Conservation (phyloP, 2,113 vertebrate species). For the Xiphorhynchus elegans region DNA sequence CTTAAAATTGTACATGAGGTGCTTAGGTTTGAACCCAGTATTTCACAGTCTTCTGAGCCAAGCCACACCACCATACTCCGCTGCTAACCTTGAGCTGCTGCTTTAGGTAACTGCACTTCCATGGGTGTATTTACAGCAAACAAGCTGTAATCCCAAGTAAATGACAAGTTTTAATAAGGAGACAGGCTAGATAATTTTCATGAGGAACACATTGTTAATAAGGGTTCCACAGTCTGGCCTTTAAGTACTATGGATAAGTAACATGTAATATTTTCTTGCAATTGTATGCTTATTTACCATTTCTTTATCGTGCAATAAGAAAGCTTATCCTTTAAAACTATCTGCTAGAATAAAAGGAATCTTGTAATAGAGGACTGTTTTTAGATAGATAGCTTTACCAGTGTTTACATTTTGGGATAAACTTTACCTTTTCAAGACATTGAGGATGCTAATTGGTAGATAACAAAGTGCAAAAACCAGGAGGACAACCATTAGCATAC, state of each 20-base stretch:
- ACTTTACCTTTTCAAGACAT: constrained; percentile 93
- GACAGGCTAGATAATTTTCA: not conserved
- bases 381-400: not conserved
- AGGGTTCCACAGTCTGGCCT: not conserved
- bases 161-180: not conserved
- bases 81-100: not conserved
- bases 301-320: not conserved
- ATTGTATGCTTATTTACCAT: not conserved
- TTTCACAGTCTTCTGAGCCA: not conserved
- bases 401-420: not conserved
- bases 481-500: constrained; percentile 96
- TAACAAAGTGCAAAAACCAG: constrained; percentile 95
- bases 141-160: not conserved
- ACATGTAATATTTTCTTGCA: not conserved
- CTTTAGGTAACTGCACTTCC: not conserved
- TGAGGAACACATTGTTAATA: not conserved
- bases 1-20: not conserved
- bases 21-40: not conserved
- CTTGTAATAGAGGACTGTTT: not conserved
- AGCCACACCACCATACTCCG: not conserved
- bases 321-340: not conserved
- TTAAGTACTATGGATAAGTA: not conserved
- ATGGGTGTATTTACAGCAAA: not conserved
- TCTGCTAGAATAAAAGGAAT: not conserved
- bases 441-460: constrained; percentile 95